Evolutionary conservation across 2,888 invertebrate species (phyloP).

Genomic region (Polyommatus icarus): DNA sequence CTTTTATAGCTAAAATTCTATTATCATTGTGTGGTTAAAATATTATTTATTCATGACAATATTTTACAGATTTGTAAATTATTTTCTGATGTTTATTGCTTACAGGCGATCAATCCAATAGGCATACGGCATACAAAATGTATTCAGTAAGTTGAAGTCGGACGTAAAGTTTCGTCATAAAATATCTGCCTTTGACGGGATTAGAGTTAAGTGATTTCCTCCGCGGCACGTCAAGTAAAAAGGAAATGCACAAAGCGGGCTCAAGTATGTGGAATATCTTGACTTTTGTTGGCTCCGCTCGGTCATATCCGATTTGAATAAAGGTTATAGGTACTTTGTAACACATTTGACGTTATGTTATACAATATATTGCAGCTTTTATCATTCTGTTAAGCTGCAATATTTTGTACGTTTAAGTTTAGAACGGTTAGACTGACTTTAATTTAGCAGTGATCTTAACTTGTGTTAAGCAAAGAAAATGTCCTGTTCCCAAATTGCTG

Average conservation of each 20-base stretch:
- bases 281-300: conserved; percentile 14
- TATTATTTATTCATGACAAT: background rate
- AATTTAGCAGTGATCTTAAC: background rate
- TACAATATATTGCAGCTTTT: background rate
- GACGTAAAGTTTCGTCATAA: conserved; percentile 11
- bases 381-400: background rate
- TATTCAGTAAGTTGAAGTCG: background rate
- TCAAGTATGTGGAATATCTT: conserved; percentile 26
- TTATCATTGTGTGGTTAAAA: background rate
- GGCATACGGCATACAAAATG: background rate
- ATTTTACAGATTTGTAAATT: too few species aligned
- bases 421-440: background rate
- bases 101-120: too few species aligned
- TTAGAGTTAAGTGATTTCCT: conserved; percentile 21
- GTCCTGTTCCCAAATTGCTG: too few species aligned
- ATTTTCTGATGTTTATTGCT: too few species aligned
- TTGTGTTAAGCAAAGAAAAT: background rate
- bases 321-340: conserved; percentile 8
- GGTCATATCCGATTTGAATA: conserved; percentile 15
- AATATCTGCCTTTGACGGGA: conserved; percentile 17
- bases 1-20: background rate
- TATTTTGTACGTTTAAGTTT: background rate
- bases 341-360: background rate
- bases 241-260: conserved; percentile 29
- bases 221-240: conserved; percentile 1